Percentiles rank a stretch among this genome's conserved stretches.
phyloP scores from a whole-genome alignment of 1,140 invertebrate species.

The Phortica variegata region DNA sequence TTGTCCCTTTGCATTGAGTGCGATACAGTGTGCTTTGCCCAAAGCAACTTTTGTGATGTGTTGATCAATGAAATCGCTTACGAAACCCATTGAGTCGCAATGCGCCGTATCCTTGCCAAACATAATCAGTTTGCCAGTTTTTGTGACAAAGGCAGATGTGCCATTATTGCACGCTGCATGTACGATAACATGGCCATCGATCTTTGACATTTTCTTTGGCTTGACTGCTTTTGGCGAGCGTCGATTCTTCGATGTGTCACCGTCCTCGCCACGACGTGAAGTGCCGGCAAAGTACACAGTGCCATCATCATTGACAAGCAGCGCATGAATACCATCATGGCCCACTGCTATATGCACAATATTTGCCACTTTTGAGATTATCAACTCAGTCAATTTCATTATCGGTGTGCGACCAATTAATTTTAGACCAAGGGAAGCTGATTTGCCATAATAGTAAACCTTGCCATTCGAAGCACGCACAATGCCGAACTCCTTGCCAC shows the following conservation, averaged over 20 bases:
- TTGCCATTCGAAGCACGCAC: slow-evolving; percentile 74
- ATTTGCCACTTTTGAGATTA: slow-evolving; percentile 73
- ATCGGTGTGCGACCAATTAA: slow-evolving; percentile 59
- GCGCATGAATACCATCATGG: slow-evolving; percentile 89
- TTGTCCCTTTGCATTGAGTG: slow-evolving; percentile 83
- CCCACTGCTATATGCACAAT: slow-evolving; percentile 81
- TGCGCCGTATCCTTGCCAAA: slow-evolving; percentile 94
- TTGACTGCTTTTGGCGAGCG: slow-evolving; percentile 87
- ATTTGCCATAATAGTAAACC: slow-evolving; percentile 78
- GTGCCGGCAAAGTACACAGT: slow-evolving; percentile 85
- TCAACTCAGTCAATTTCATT: slow-evolving; percentile 75
- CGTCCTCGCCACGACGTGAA: slow-evolving; percentile 90
- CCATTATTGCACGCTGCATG: slow-evolving; percentile 91
- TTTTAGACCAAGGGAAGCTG: slow-evolving; percentile 61
- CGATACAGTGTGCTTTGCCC: slow-evolving; percentile 93
- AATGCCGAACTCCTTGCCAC: slow-evolving; percentile 83
- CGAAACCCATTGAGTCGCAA: slow-evolving; percentile 72
- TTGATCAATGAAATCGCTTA: slow-evolving; percentile 76
- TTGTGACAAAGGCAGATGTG: slow-evolving; percentile 87
- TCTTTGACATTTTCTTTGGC: slow-evolving; percentile 88
- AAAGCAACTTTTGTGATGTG: slow-evolving; percentile 80
- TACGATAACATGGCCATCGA: slow-evolving; percentile 81
- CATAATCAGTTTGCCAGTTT: slow-evolving; percentile 85
- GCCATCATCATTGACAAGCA: slow-evolving; percentile 87
- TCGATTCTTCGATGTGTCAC: slow-evolving; percentile 80